Evolutionary conservation across 2,888 invertebrate species (phyloP).

Genomic region (Scaptomyza tumidula): DNA sequence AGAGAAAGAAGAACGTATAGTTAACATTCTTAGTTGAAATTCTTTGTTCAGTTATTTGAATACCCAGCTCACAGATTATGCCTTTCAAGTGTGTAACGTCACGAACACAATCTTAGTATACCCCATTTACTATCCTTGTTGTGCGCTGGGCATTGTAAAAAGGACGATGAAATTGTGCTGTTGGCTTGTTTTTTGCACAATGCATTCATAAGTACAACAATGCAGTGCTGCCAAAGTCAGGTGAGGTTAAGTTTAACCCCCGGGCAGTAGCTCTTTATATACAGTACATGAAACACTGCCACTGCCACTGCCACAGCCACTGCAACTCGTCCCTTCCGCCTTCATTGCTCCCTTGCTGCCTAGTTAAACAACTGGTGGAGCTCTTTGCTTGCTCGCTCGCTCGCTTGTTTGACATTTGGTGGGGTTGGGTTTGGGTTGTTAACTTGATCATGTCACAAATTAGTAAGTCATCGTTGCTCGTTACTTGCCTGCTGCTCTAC

Average conservation of each 20-base stretch:
- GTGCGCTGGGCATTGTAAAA: constrained; percentile 25
- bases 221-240: constrained; percentile 28
- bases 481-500: constrained; percentile 17
- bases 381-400: constrained; percentile 29
- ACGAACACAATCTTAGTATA: not conserved
- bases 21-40: not conserved
- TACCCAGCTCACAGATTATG: no score
- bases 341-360: not conserved
- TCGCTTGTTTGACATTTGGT: constrained; percentile 52
- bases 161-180: constrained; percentile 29
- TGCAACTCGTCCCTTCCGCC: not conserved
- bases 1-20: not conserved
- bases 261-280: not conserved
- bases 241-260: constrained; percentile 33
- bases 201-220: constrained; percentile 55
- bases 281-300: not conserved
- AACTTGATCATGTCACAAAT: constrained; percentile 76
- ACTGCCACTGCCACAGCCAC: not conserved
- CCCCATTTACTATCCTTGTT: not conserved
- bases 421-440: constrained; percentile 43
- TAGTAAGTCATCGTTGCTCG: constrained; percentile 67
- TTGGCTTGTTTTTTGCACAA: constrained; percentile 26
- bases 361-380: constrained; percentile 18
- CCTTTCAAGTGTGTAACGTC: no score
- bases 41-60: no score